phyloP scores from a whole-genome alignment of 2,797 vertebrate genomes.

The Rhinophrynus dorsalis region DNA sequence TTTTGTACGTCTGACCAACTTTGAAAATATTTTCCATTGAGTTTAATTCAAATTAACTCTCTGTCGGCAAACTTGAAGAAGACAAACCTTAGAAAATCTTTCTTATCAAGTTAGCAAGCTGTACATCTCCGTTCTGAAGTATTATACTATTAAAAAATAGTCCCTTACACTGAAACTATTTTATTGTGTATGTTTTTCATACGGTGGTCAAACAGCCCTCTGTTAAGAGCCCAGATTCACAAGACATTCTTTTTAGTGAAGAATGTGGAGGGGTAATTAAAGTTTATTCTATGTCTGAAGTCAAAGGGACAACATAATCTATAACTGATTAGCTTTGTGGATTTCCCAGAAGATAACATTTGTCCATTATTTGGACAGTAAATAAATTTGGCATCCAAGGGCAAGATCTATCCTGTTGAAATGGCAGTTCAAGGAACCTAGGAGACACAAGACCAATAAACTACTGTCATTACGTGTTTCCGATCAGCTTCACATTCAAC shows the following conservation, averaged over 20 bases:
- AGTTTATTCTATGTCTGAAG: background rate
- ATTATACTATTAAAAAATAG: too few species aligned
- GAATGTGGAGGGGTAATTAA: slow-evolving; percentile 7
- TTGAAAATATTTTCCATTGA: too few species aligned
- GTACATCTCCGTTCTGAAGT: too few species aligned
- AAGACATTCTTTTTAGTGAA: background rate
- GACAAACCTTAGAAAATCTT: too few species aligned
- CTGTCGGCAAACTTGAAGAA: too few species aligned
- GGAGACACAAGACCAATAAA: slow-evolving; percentile 24
- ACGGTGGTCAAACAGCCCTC: too few species aligned
- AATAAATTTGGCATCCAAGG: slow-evolving; percentile 7
- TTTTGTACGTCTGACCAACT: too few species aligned
- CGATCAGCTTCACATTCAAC: slow-evolving; percentile 1
- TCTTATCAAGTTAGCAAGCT: too few species aligned
- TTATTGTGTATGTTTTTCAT: too few species aligned
- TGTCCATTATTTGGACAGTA: slow-evolving; percentile 15
- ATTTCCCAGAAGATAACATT: slow-evolving; percentile 4
- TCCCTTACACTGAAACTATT: too few species aligned
- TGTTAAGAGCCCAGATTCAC: background rate
- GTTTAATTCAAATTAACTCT: too few species aligned
- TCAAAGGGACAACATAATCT: background rate
- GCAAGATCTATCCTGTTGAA: background rate
- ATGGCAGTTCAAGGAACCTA: background rate
- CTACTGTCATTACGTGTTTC: slow-evolving; percentile 9
- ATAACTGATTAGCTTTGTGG: background rate